These are phyloP conservation scores for Luscinia luscinia DNA, from an alignment of 2,797 vertebrate genomes.

Conservation along the genomic window DNA sequence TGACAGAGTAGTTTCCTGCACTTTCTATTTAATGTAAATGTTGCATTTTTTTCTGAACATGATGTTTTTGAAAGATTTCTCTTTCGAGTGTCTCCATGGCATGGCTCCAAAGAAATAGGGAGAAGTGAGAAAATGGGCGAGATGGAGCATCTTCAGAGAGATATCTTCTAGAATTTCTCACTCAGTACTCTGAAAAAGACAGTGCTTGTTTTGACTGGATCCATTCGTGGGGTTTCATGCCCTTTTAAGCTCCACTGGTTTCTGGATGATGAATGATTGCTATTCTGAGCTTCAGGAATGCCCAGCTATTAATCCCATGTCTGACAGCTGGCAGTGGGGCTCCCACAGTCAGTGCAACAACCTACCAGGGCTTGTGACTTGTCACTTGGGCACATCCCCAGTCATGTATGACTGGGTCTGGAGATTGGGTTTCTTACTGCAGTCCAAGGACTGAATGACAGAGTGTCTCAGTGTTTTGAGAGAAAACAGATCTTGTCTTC, in stretches of 20 bases:
- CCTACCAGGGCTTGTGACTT: background rate
- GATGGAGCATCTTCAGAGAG: background rate
- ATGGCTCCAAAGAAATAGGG: background rate
- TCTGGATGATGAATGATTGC: constrained; percentile 2
- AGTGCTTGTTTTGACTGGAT: constrained; percentile 14
- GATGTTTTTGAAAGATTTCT: background rate
- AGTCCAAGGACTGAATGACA: background rate
- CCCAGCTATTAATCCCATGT: background rate
- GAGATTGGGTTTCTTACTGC: background rate
- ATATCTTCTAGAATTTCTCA: background rate
- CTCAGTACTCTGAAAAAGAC: background rate
- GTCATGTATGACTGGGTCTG: background rate
- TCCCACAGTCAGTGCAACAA: background rate
- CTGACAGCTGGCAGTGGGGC: background rate
- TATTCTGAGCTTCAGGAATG: constrained; percentile 30
- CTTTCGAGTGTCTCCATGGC: background rate
- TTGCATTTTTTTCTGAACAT: background rate
- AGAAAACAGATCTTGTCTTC: background rate
- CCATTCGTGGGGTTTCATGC: background rate
- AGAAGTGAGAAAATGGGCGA: background rate
- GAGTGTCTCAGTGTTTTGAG: background rate
- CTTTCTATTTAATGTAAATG: background rate
- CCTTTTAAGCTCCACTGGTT: constrained; percentile 19
- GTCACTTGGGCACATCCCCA: background rate
- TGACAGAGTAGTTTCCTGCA: background rate